phyloP scores from a whole-genome alignment of 2,888 invertebrate genomes.

The Melanargia galathea region DNA sequence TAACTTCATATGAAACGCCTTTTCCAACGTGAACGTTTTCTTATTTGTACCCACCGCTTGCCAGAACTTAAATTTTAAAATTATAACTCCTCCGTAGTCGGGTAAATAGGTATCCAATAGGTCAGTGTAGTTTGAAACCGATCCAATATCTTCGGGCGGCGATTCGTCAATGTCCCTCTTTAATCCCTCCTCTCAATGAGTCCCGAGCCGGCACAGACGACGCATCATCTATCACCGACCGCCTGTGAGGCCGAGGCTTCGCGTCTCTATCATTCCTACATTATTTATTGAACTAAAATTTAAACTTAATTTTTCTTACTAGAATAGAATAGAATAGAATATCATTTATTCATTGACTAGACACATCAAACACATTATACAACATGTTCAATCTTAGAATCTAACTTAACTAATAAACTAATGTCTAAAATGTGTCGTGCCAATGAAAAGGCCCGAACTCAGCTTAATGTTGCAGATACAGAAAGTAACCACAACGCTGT shows the following conservation, averaged over 20 bases:
- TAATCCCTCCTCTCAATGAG: constrained; percentile 77
- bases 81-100: neutral
- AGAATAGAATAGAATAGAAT: too few relatives aligned
- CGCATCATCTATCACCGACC: constrained; percentile 71
- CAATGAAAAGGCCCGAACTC: too few relatives aligned
- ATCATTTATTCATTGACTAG: too few relatives aligned
- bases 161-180: constrained; percentile 77
- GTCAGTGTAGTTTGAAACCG: constrained; percentile 65
- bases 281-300: constrained; percentile 9
- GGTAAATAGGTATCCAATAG: constrained; percentile 16
- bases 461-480: too few relatives aligned
- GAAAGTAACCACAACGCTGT: too few relatives aligned
- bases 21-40: too few relatives aligned
- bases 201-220: constrained; percentile 71
- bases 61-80: neutral
- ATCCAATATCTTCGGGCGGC: constrained; percentile 73
- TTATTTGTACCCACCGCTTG: too few relatives aligned
- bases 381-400: too few relatives aligned
- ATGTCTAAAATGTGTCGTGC: too few relatives aligned
- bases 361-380: too few relatives aligned
- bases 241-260: constrained; percentile 48
- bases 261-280: constrained; percentile 40
- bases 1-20: too few relatives aligned
- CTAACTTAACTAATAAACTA: too few relatives aligned
- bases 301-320: neutral